A percentile compares a stretch with the other conserved stretches of the same genome.
Conservation (phyloP, 2,888 invertebrate genomes). For the Macaria notata region DNA sequence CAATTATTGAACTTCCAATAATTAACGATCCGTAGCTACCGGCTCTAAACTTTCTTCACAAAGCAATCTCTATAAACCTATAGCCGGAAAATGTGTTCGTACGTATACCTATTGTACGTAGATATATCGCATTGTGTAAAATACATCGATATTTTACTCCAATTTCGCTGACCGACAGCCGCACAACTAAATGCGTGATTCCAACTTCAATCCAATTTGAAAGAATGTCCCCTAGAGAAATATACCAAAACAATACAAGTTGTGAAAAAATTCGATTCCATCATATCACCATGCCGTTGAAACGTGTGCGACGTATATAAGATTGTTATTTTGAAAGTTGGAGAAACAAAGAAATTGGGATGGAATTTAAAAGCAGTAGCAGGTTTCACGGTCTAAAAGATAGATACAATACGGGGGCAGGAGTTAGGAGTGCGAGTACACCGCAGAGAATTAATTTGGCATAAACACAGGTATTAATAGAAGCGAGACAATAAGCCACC, state of each 20-base stretch:
- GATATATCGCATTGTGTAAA: conserved; percentile 22
- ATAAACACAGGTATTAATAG: conserved; percentile 74
- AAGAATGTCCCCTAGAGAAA: conserved; percentile 72
- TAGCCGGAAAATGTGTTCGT: neutral
- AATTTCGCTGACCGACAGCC: conserved; percentile 30
- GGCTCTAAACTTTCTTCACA: conserved; percentile 35
- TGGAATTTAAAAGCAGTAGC: conserved; percentile 8
- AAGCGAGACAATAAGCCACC: conserved; percentile 77
- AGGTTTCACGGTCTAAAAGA: conserved; percentile 18
- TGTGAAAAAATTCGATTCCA: conserved; percentile 60
- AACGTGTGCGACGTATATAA: conserved; percentile 4
- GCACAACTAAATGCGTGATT: conserved; percentile 59
- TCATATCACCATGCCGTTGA: conserved; percentile 29
- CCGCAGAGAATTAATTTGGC: conserved; percentile 67
- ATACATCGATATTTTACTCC: conserved; percentile 28
- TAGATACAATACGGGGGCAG: conserved; percentile 29
- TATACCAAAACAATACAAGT: conserved; percentile 73
- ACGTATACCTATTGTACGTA: neutral
- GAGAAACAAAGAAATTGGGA: conserved; percentile 6
- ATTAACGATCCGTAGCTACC: conserved; percentile 46
- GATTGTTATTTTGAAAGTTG: conserved; percentile 3
- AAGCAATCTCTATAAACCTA: conserved; percentile 26
- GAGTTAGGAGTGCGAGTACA: conserved; percentile 41
- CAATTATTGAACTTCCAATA: conserved; percentile 61
- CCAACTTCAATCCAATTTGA: conserved; percentile 77